These are phyloP conservation scores for Alitta virens DNA, from an alignment of 2,888 invertebrate genomes.

Conservation along the genomic window DNA sequence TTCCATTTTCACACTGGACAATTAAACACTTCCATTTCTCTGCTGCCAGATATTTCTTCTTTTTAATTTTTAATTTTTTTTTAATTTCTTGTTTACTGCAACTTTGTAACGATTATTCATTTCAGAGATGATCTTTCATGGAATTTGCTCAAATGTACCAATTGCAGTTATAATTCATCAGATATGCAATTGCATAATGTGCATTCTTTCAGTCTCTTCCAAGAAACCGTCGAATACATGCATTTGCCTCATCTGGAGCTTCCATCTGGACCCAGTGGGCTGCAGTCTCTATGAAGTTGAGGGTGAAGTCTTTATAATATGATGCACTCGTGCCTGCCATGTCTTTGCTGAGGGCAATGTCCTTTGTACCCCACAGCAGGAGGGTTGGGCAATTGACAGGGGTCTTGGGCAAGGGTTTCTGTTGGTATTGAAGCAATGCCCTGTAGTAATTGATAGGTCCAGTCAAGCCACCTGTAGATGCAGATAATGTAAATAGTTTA, in stretches of 20 bases:
- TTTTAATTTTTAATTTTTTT: too few relatives aligned
- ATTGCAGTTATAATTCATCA: too few relatives aligned
- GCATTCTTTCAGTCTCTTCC: too few relatives aligned
- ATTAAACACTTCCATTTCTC: too few relatives aligned
- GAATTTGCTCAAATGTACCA: too few relatives aligned
- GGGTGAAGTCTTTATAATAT: slow-evolving; percentile 64
- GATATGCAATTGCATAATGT: too few relatives aligned
- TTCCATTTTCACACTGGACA: too few relatives aligned
- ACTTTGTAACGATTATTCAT: too few relatives aligned
- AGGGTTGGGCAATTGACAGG: slow-evolving; percentile 36
- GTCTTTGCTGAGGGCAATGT: slow-evolving; percentile 65
- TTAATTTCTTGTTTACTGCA: too few relatives aligned
- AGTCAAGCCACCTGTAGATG: slow-evolving; percentile 66
- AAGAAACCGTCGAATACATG: too few relatives aligned
- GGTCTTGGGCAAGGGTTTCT: neutral
- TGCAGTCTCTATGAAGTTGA: slow-evolving; percentile 67
- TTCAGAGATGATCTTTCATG: too few relatives aligned
- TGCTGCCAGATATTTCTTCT: too few relatives aligned
- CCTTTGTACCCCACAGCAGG: slow-evolving; percentile 63
- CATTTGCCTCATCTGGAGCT: slow-evolving; percentile 66
- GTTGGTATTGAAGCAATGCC: slow-evolving; percentile 56
- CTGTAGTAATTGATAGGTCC: slow-evolving; percentile 74
- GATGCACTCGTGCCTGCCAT: slow-evolving; percentile 68
- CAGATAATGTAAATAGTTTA: neutral
- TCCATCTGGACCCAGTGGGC: slow-evolving; percentile 78